phyloP scores from a whole-genome alignment of 2,113 vertebrate species.

The Diphyllodes magnificus region DNA sequence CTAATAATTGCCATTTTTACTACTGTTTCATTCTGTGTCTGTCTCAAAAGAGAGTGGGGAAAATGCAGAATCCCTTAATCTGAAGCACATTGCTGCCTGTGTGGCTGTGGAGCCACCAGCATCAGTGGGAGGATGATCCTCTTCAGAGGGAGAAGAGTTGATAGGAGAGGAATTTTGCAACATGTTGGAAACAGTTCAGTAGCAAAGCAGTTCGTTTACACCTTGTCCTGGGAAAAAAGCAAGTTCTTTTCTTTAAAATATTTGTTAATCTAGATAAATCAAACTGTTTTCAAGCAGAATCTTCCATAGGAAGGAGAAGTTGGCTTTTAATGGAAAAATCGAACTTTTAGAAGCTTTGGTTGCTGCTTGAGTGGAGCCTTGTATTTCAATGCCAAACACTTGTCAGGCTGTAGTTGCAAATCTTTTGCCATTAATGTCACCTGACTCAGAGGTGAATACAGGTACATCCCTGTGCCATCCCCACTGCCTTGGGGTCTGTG shows the following conservation, averaged over 20 bases:
- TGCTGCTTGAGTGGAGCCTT: not conserved
- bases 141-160: not conserved
- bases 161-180: not conserved
- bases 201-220: not conserved
- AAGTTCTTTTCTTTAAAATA: not conserved
- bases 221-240: not conserved
- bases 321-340: not conserved
- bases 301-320: not conserved
- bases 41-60: not conserved
- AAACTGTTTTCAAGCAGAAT: not conserved
- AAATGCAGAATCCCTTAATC: not conserved
- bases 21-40: fast-evolving
- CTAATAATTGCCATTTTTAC: not conserved
- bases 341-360: not conserved
- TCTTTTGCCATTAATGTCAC: not conserved
- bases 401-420: fast-evolving
- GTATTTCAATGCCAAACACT: not conserved
- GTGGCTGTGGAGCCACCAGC: not conserved
- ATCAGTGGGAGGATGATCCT: not conserved
- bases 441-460: not conserved
- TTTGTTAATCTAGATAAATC: not conserved
- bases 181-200: fast-evolving
- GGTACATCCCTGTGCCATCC: not conserved
- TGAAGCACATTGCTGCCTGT: not conserved
- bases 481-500: fast-evolving